A percentile compares a stretch with the other conserved stretches of the same genome.
Evolutionary conservation across 2,888 invertebrate species (phyloP).

Genomic region (Urechis unicinctus): DNA sequence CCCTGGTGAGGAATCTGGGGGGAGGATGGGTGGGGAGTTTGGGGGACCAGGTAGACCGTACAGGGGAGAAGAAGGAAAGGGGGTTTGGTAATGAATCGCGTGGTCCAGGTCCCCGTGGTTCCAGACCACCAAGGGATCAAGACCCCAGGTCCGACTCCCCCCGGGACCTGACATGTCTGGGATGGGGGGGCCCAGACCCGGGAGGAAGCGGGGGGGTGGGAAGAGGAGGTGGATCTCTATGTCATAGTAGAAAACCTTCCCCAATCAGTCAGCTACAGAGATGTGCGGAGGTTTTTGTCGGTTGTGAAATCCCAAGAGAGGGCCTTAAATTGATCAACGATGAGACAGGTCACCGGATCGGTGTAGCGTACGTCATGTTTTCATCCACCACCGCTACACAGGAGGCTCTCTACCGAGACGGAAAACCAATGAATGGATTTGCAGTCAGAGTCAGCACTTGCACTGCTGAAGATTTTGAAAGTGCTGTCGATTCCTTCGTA

Average conservation of each 20-base stretch:
- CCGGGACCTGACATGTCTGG: too few species aligned
- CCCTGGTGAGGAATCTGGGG: too few species aligned
- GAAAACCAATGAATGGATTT: conserved; percentile 62
- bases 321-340: conserved; percentile 83
- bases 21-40: too few species aligned
- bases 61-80: too few species aligned
- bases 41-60: too few species aligned
- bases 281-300: conserved; percentile 73
- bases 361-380: conserved; percentile 72
- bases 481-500: conserved; percentile 61
- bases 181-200: not conserved
- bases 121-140: too few species aligned
- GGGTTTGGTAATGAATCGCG: too few species aligned
- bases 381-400: conserved; percentile 64
- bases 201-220: not conserved
- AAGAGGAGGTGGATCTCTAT: too few species aligned
- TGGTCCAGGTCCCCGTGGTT: too few species aligned
- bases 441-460: conserved; percentile 64
- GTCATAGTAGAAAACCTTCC: conserved; percentile 71
- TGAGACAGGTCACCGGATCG: conserved; percentile 69
- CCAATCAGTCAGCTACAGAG: conserved; percentile 67
- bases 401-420: conserved; percentile 63
- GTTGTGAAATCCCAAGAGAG: conserved; percentile 68
- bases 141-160: too few species aligned
- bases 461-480: conserved; percentile 68